These are phyloP conservation scores for Danio albolineatus DNA, from an alignment of 2,797 vertebrate genomes.

Conservation along the genomic window DNA sequence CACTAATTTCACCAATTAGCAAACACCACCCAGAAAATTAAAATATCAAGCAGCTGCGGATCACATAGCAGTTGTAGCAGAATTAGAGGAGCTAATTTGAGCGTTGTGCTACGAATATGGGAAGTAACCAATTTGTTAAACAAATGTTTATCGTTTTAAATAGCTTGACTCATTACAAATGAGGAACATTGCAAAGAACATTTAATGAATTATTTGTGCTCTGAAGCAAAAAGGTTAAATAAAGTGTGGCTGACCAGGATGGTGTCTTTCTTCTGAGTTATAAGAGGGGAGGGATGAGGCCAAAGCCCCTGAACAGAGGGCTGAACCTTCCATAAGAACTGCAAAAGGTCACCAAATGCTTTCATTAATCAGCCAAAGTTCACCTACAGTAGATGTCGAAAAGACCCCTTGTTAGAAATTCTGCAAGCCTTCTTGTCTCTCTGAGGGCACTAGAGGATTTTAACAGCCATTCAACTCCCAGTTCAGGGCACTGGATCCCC, in stretches of 20 bases:
- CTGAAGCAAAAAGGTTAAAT: neutral
- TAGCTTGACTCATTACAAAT: neutral
- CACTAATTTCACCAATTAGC: conserved; percentile 38
- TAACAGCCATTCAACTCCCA: conserved; percentile 1
- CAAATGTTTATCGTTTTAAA: neutral
- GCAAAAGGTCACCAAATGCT: conserved; percentile 84
- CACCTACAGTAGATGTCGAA: conserved; percentile 63
- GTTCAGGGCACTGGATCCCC: conserved; percentile 30
- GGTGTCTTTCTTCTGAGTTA: conserved; percentile 18
- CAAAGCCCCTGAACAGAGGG: conserved; percentile 70
- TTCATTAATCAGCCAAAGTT: conserved; percentile 76
- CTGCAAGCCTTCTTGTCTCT: conserved; percentile 51
- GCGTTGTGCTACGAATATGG: neutral
- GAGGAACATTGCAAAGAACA: neutral
- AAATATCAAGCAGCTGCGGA: conserved; percentile 49
- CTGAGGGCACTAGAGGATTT: conserved; percentile 19
- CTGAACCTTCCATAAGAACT: conserved; percentile 78
- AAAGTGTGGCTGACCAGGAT: conserved; percentile 14
- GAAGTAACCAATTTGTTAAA: neutral
- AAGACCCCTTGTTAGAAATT: conserved; percentile 63
- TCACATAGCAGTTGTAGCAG: conserved; percentile 45
- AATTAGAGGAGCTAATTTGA: conserved; percentile 39
- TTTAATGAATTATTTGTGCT: neutral
- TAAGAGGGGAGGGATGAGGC: conserved; percentile 19
- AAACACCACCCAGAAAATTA: conserved; percentile 45